Evolutionary conservation across 2,797 vertebrate genomes (phyloP).

Genomic region (Uromys caudimaculatus): DNA sequence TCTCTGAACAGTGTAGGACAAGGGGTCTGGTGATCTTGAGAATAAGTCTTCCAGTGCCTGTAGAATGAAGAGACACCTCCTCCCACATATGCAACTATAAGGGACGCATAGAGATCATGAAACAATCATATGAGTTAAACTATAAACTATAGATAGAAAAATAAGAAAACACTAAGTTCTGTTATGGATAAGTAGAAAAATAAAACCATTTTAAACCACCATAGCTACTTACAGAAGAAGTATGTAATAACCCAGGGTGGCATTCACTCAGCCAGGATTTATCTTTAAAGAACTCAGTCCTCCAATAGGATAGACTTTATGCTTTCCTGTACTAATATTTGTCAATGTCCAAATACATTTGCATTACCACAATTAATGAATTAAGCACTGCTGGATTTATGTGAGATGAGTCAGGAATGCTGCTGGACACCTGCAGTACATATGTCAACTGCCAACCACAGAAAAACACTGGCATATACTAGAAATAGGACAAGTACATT

Average conservation of each 20-base stretch:
- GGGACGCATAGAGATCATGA: neutral
- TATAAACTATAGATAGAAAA: neutral
- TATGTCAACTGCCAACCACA: rapidly evolving
- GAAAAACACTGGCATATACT: neutral
- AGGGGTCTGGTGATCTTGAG: neutral
- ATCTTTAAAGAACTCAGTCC: too few relatives aligned
- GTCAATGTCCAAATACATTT: neutral
- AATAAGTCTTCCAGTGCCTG: neutral
- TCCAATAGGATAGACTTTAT: neutral
- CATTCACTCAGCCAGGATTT: neutral
- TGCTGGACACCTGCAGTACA: rapidly evolving
- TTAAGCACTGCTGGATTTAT: neutral
- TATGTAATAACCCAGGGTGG: too few relatives aligned
- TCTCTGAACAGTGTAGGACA: rapidly evolving
- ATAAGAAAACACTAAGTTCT: neutral
- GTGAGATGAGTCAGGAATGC: too few relatives aligned
- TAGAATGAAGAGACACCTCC: neutral
- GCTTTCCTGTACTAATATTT: neutral
- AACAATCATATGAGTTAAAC: neutral
- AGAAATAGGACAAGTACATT: neutral
- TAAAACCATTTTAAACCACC: neutral
- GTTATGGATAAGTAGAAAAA: neutral
- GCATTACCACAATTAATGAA: rapidly evolving
- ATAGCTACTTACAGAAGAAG: too few relatives aligned
- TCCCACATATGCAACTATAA: rapidly evolving